These are phyloP conservation scores for Drosophila pseudoobscura DNA, from an alignment of 1,140 invertebrate species.

Conservation along the genomic window DNA sequence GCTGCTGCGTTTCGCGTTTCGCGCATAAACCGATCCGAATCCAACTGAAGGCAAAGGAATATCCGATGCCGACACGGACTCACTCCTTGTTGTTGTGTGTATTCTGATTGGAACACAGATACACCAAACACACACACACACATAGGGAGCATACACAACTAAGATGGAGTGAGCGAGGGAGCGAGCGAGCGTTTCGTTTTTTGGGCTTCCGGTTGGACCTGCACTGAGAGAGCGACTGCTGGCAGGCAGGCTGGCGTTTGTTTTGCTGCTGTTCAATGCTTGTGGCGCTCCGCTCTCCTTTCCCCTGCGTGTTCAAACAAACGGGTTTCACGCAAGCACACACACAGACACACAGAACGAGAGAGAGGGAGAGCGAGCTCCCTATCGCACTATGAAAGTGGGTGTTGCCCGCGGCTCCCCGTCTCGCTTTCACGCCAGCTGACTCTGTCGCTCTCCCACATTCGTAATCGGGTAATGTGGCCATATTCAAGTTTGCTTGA, in stretches of 20 bases:
- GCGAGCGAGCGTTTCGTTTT: conserved; percentile 43
- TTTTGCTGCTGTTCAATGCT: conserved; percentile 9
- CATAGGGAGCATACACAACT: conserved; percentile 4
- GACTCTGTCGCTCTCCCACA: conserved; percentile 22
- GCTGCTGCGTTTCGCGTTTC: conserved; percentile 39
- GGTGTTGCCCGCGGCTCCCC: conserved; percentile 61
- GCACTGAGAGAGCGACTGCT: conserved; percentile 61
- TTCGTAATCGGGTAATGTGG: conserved; percentile 70
- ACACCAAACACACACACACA: conserved; percentile 9
- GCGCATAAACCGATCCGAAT: conserved; percentile 40
- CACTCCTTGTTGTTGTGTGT: conserved; percentile 26
- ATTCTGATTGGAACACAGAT: conserved; percentile 77
- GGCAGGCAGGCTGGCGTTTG: conserved; percentile 10
- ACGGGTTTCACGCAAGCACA: conserved; percentile 58
- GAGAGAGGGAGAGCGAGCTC: neutral
- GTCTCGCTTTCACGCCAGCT: conserved; percentile 10
- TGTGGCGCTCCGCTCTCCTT: conserved; percentile 28
- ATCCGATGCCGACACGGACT: conserved; percentile 32
- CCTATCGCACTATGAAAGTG: conserved; percentile 61
- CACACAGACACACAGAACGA: neutral
- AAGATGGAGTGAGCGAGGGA: conserved; percentile 60
- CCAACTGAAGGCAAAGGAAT: conserved; percentile 62
- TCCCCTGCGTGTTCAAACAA: conserved; percentile 62
- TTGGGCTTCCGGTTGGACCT: conserved; percentile 76
- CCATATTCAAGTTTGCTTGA: conserved; percentile 80